phyloP scores from a whole-genome alignment of 2,113 vertebrate species.

The Dromiciops gliroides region DNA sequence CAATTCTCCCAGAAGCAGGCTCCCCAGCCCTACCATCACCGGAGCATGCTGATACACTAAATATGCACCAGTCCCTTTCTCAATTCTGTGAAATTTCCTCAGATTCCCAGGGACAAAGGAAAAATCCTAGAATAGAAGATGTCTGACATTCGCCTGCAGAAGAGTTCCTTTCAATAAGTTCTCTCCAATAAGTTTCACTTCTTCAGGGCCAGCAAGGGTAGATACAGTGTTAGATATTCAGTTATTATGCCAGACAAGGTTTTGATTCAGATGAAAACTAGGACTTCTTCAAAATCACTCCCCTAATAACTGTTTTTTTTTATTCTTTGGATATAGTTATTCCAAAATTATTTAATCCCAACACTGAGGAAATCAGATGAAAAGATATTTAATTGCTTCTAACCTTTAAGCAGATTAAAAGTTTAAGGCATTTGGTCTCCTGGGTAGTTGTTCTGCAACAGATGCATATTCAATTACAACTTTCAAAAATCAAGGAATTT shows the following conservation, averaged over 20 bases:
- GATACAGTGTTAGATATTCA: conserved; percentile 27
- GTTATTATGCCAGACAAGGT: conserved; percentile 35
- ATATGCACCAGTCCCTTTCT: neutral
- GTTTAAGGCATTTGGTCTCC: conserved; percentile 62
- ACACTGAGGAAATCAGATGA: conserved; percentile 69
- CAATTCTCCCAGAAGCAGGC: neutral
- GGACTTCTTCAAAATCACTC: conserved; percentile 67
- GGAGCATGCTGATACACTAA: neutral
- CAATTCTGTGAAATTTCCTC: neutral
- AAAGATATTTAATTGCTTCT: conserved; percentile 83
- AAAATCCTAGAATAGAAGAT: neutral
- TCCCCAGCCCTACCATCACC: neutral
- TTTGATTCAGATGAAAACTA: conserved; percentile 44
- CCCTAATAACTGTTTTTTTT: conserved; percentile 66
- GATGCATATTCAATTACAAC: conserved; percentile 71
- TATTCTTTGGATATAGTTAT: conserved; percentile 59
- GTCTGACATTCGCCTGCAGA: neutral
- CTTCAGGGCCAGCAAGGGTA: neutral
- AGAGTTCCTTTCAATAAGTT: neutral
- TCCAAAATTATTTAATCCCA: conserved; percentile 73
- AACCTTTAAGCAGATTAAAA: conserved; percentile 84
- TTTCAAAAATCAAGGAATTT: conserved; percentile 78
- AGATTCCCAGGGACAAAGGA: neutral
- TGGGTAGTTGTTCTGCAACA: conserved; percentile 73
- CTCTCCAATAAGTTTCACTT: conserved; percentile 10